phyloP scores from a whole-genome alignment of 2,113 vertebrate genomes.

The Chitala chitala region DNA sequence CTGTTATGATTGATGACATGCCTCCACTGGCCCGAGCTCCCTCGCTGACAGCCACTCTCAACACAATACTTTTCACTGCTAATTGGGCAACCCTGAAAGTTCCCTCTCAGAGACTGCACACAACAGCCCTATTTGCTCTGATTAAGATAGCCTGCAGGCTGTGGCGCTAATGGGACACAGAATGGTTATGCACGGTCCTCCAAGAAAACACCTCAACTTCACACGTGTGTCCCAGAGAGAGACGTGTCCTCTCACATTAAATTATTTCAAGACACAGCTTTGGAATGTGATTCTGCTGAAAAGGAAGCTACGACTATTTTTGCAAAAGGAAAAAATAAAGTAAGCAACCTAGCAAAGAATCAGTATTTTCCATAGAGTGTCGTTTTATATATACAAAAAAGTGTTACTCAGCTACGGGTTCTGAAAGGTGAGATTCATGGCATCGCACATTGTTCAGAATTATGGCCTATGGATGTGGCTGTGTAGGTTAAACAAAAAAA shows the following conservation, averaged over 20 bases:
- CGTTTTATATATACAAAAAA: too few species aligned
- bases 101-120: constrained; percentile 44
- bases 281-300: not conserved
- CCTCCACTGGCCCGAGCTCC: constrained; percentile 59
- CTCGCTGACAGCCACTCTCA: constrained; percentile 57
- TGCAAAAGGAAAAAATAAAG: not conserved
- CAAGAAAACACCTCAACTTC: constrained; percentile 21
- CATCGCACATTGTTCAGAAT: not conserved
- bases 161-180: constrained; percentile 9
- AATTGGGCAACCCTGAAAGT: constrained; percentile 64
- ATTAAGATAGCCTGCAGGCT: constrained; percentile 39
- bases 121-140: constrained; percentile 38
- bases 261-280: not conserved
- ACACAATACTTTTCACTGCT: constrained; percentile 60
- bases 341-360: not conserved
- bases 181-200: constrained; percentile 32
- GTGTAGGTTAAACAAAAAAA: not conserved
- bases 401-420: too few species aligned
- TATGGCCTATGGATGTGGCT: not conserved
- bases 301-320: not conserved
- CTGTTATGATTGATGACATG: constrained; percentile 68
- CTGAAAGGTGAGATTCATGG: not conserved
- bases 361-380: not conserved
- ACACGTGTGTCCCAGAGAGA: not conserved
- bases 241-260: not conserved